Conservation (phyloP, 2,888 invertebrate species). For the Hirudinaria manillensis region DNA sequence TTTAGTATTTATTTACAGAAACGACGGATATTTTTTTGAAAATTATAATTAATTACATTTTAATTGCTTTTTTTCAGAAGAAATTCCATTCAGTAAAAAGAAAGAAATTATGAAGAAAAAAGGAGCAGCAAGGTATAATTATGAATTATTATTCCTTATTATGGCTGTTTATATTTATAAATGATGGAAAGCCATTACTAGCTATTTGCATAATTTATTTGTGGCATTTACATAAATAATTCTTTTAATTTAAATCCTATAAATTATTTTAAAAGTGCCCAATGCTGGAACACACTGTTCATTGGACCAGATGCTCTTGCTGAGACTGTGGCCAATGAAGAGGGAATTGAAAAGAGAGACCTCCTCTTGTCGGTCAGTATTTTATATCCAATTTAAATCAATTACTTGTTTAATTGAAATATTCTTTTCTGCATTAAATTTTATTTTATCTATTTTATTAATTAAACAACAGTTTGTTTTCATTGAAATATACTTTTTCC, state of each 20-base stretch:
- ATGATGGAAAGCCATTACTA: no score
- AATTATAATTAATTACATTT: background rate
- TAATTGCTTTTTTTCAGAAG: slow-evolving; percentile 20
- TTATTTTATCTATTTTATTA: background rate
- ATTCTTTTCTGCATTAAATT: background rate
- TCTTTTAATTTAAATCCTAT: background rate
- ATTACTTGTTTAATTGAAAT: background rate
- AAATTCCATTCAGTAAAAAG: slow-evolving; percentile 72
- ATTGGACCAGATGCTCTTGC: slow-evolving; percentile 87
- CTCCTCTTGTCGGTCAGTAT: slow-evolving; percentile 54
- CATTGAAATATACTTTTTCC: background rate
- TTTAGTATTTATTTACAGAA: no score
- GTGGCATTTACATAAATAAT: background rate
- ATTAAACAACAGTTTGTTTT: slow-evolving; percentile 4
- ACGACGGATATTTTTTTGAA: no score
- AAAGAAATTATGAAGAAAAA: slow-evolving; percentile 69
- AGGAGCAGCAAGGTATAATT: slow-evolving; percentile 58
- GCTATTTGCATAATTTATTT: no score
- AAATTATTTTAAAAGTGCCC: slow-evolving; percentile 46
- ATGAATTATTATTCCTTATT: background rate
- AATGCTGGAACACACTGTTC: slow-evolving; percentile 95
- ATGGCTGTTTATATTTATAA: background rate
- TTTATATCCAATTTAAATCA: background rate
- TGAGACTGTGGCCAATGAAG: slow-evolving; percentile 77
- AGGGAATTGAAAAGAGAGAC: slow-evolving; percentile 76